Conservation (phyloP, 2,888 invertebrate genomes). For the Hypena proboscidalis region DNA sequence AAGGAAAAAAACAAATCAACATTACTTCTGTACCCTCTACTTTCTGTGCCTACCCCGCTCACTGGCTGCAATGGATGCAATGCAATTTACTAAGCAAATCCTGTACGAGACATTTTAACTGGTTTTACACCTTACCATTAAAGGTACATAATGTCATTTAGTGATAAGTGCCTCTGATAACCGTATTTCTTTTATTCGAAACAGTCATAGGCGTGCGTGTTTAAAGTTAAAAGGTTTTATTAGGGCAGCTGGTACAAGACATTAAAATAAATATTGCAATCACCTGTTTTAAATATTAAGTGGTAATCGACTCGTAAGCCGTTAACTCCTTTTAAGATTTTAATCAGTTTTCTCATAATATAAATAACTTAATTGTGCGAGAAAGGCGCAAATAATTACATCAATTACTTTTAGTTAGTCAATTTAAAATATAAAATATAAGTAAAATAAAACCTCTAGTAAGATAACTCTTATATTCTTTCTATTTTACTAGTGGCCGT, state of each 20-base stretch:
- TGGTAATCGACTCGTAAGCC: slow-evolving; percentile 2
- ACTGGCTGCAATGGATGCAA: slow-evolving; percentile 61
- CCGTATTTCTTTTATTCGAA: slow-evolving; percentile 33
- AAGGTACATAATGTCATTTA: slow-evolving; percentile 36
- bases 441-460: too few species aligned
- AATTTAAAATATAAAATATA: too few species aligned
- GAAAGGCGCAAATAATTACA: too few species aligned
- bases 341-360: not conserved
- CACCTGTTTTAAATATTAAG: slow-evolving; percentile 20
- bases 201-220: slow-evolving; percentile 34
- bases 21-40: too few species aligned
- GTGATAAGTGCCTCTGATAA: slow-evolving; percentile 35
- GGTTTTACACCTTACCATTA: slow-evolving; percentile 51
- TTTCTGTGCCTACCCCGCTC: too few species aligned
- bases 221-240: slow-evolving; percentile 27
- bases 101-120: slow-evolving; percentile 48
- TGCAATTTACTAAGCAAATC: slow-evolving; percentile 65
- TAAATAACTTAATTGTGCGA: not conserved
- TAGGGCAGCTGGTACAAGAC: slow-evolving; percentile 17
- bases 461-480: too few species aligned
- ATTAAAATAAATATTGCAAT: slow-evolving; percentile 25
- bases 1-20: too few species aligned
- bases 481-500: too few species aligned
- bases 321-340: not conserved
- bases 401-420: too few species aligned